Conservation (phyloP, 2,888 invertebrate genomes). For the Drosophila percnosoma region DNA sequence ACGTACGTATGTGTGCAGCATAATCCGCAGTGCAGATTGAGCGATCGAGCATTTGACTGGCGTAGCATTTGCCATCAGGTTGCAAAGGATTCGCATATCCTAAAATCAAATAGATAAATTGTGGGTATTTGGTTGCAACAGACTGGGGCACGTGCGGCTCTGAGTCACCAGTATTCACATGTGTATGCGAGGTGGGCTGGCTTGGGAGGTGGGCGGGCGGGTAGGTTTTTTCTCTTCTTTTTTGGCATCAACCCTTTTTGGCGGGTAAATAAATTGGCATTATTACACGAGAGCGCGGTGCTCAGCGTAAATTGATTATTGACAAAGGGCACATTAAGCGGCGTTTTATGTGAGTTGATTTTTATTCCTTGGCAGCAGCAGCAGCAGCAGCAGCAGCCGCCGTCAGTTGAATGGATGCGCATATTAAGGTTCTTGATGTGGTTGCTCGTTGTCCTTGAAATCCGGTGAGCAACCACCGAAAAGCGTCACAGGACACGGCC, state of each 20-base stretch:
- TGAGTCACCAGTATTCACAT: conserved; percentile 23
- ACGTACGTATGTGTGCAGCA: conserved; percentile 11
- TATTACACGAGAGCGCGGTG: conserved; percentile 63
- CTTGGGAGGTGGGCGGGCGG: not conserved
- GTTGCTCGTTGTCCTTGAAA: conserved; percentile 61
- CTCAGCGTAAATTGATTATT: conserved; percentile 81
- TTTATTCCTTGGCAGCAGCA: conserved; percentile 5
- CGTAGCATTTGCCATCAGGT: conserved; percentile 24
- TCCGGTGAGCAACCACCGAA: conserved; percentile 28
- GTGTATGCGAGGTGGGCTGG: conserved; percentile 13
- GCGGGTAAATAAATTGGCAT: conserved; percentile 73
- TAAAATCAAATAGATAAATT: conserved; percentile 76
- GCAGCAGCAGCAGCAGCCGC: not conserved
- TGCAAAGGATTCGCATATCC: conserved; percentile 48
- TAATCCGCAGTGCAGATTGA: conserved; percentile 50
- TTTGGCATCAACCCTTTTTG: conserved; percentile 1
- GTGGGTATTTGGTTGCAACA: conserved; percentile 57
- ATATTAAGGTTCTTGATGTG: conserved; percentile 61
- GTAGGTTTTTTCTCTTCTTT: not conserved
- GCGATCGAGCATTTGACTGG: conserved; percentile 42
- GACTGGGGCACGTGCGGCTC: conserved; percentile 56
- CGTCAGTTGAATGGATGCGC: conserved; percentile 37
- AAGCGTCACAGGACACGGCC: not conserved
- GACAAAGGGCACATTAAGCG: conserved; percentile 77
- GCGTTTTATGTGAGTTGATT: conserved; percentile 67